Percentiles rank a stretch among this genome's conserved stretches.
Conservation (phyloP, 2,888 invertebrate genomes). For the Lomographa bimaculata region DNA sequence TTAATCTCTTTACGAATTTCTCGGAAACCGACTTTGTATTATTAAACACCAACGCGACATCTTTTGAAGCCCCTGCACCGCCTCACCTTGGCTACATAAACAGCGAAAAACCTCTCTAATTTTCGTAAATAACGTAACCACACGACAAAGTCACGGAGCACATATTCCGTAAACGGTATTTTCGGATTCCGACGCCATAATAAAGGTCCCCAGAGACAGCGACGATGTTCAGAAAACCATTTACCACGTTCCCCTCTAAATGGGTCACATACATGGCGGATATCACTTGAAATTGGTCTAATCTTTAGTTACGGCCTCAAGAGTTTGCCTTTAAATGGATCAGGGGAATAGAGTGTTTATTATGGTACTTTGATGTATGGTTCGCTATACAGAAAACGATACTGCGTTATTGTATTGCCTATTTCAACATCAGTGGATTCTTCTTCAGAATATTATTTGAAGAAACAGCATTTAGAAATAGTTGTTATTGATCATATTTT, state of each 20-base stretch:
- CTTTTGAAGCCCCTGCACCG: not conserved
- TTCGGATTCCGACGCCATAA: conserved; percentile 40
- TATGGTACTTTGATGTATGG: conserved; percentile 15
- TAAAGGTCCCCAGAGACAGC: conserved; percentile 46
- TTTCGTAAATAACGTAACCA: conserved; percentile 25
- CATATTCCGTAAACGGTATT: conserved; percentile 32
- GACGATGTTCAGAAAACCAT: conserved; percentile 60
- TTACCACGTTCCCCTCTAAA: conserved; percentile 56
- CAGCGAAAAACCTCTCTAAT: conserved; percentile 21
- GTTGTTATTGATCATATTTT: no score
- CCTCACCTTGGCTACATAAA: conserved; percentile 2
- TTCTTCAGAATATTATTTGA: no score
- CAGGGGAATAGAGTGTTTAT: conserved; percentile 27
- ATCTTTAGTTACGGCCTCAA: conserved; percentile 63
- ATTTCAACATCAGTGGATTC: no score
- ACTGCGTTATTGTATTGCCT: no score
- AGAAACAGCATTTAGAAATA: no score
- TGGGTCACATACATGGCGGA: conserved; percentile 54
- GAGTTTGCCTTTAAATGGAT: conserved; percentile 51
- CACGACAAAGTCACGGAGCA: conserved; percentile 27
- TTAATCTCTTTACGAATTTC: no score
- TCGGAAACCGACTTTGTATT: no score
- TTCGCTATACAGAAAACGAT: no score
- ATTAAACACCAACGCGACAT: not conserved
- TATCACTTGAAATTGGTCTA: conserved; percentile 63